A percentile compares a stretch with the other conserved stretches of the same genome.
Evolutionary conservation across 2,888 invertebrate species (phyloP).

Genomic region (Drosophila borborema): DNA sequence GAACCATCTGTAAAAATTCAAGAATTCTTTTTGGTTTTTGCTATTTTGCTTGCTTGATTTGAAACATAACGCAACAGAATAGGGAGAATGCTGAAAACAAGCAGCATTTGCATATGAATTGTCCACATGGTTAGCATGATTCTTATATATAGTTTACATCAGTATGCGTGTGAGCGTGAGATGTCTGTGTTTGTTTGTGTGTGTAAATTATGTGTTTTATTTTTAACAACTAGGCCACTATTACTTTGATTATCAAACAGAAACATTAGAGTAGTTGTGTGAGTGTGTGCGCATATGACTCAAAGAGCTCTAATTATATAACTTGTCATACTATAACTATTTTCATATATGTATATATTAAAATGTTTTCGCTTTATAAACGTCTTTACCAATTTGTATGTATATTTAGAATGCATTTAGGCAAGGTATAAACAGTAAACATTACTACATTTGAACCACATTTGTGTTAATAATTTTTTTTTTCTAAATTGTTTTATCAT

Average conservation of each 20-base stretch:
- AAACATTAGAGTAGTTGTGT: slow-evolving; percentile 16
- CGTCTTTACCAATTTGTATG: slow-evolving; percentile 31
- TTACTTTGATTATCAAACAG: slow-evolving; percentile 30
- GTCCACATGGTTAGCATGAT: slow-evolving; percentile 59
- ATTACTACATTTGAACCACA: slow-evolving; percentile 68
- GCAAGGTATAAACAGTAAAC: slow-evolving; percentile 64
- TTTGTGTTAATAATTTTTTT: slow-evolving; percentile 51
- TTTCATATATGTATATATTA: slow-evolving; percentile 27
- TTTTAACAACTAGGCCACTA: slow-evolving; percentile 30
- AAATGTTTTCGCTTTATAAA: slow-evolving; percentile 40
- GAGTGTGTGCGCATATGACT: slow-evolving; percentile 36
- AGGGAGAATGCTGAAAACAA: slow-evolving; percentile 37
- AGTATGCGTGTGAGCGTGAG: slow-evolving; percentile 4
- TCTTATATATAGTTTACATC: slow-evolving; percentile 41
- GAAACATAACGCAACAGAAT: slow-evolving; percentile 52
- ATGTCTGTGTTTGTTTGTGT: not conserved
- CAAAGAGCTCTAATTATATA: slow-evolving; percentile 59
- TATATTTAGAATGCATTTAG: slow-evolving; percentile 60
- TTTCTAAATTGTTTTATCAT: slow-evolving; percentile 27
- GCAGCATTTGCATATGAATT: slow-evolving; percentile 28
- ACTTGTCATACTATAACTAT: slow-evolving; percentile 36
- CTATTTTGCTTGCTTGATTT: slow-evolving; percentile 25
- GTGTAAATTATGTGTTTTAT: not conserved
- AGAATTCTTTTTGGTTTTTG: slow-evolving; percentile 62
- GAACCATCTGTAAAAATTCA: slow-evolving; percentile 81